Conservation (phyloP, 2,113 vertebrate species). For the Nannospalax galili region DNA sequence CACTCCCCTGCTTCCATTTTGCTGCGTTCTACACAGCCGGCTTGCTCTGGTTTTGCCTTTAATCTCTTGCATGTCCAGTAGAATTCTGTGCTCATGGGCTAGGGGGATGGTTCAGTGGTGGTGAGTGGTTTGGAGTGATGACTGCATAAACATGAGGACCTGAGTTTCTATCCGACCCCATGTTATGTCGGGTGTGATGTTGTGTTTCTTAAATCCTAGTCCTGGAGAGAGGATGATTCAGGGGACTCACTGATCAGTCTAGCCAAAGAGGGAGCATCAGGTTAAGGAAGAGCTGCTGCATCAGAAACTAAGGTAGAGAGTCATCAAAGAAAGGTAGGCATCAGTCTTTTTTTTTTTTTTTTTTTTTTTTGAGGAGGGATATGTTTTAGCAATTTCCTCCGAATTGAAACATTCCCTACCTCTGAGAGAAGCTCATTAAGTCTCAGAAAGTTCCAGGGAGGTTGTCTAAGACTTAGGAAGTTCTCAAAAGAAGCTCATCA, state of each 20-base stretch:
- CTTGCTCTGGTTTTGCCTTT: not conserved
- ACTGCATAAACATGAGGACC: not conserved
- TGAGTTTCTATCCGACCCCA: too few relatives aligned
- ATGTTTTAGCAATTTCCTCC: not conserved
- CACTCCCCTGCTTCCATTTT: not conserved
- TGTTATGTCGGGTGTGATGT: too few relatives aligned
- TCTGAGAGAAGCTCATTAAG: not conserved
- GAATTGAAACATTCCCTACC: not conserved
- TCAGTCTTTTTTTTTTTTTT: too few relatives aligned
- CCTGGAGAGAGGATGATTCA: not conserved
- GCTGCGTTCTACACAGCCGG: not conserved
- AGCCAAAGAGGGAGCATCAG: too few relatives aligned
- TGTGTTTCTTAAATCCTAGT: too few relatives aligned
- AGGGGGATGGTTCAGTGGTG: not conserved
- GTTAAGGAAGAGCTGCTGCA: not conserved
- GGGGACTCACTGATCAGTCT: not conserved
- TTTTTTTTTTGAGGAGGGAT: too few relatives aligned
- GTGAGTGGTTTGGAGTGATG: too few relatives aligned
- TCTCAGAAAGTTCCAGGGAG: too few relatives aligned
- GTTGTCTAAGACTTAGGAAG: not conserved
- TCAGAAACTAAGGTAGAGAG: not conserved
- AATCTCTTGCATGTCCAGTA: too few relatives aligned
- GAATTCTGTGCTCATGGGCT: not conserved
- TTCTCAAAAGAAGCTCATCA: not conserved
- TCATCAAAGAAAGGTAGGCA: not conserved